Percentiles rank a stretch among this genome's conserved stretches.
Conservation (phyloP, 2,113 vertebrate species). For the Cathartes aura region DNA sequence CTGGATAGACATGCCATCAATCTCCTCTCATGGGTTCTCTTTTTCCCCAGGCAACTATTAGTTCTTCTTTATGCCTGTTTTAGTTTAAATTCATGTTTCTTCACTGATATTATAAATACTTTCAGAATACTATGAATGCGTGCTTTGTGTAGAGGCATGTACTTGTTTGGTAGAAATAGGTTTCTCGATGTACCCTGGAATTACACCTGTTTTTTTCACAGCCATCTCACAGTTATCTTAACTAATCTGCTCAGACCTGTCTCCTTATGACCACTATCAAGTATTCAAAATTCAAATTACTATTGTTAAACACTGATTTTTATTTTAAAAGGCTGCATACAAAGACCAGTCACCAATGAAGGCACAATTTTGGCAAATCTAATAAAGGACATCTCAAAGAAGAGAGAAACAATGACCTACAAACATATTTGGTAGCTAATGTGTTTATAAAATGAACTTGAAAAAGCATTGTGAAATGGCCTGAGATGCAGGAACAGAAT, state of each 20-base stretch:
- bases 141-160: background rate
- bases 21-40: background rate
- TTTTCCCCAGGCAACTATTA: background rate
- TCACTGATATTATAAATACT: background rate
- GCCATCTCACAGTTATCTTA: background rate
- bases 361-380: background rate
- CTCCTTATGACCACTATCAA: background rate
- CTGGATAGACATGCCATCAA: background rate
- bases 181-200: background rate
- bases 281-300: background rate
- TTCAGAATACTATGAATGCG: background rate
- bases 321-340: background rate
- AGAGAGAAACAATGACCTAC: background rate
- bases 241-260: background rate
- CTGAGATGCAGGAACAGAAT: background rate
- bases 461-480: background rate
- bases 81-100: constrained; percentile 21
- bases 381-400: background rate
- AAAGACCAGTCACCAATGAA: background rate
- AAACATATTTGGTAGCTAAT: background rate
- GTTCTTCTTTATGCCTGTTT: background rate
- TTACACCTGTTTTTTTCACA: background rate
- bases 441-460: background rate
- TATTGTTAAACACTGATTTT: background rate
- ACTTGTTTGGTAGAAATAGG: background rate